A percentile compares a stretch with the other conserved stretches of the same genome.
These are phyloP conservation scores for Heteromormyrus szaboi DNA, from an alignment of 2,797 vertebrate species.

Conservation along the genomic window DNA sequence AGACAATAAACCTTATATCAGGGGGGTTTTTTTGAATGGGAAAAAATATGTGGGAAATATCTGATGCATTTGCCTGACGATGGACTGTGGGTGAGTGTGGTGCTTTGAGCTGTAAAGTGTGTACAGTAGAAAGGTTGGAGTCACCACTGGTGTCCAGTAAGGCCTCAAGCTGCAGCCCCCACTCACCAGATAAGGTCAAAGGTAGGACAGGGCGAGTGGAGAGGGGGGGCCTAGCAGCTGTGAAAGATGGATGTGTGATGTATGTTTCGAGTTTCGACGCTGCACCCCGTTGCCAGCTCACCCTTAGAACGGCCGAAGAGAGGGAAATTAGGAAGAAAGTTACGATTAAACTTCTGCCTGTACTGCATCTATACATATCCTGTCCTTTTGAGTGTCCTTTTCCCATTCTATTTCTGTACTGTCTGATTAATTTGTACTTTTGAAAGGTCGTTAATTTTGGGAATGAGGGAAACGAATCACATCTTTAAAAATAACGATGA, in stretches of 20 bases:
- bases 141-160: constrained; percentile 1
- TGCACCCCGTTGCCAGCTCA: background rate
- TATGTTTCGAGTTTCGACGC: constrained; percentile 35
- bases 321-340: constrained; percentile 17
- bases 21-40: background rate
- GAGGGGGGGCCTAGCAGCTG: constrained; percentile 33
- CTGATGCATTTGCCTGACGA: background rate
- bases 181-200: constrained; percentile 40
- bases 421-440: constrained; percentile 47
- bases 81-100: background rate
- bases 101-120: background rate
- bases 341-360: constrained; percentile 13
- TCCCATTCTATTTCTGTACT: constrained; percentile 40
- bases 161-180: constrained; percentile 23
- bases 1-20: background rate
- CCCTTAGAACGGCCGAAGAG: background rate
- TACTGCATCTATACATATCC: constrained; percentile 36
- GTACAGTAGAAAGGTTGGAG: constrained; percentile 1
- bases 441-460: constrained; percentile 39
- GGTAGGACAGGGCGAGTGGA: constrained; percentile 32
- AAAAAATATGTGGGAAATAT: background rate
- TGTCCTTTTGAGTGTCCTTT: constrained; percentile 31
- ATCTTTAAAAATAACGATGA: constrained; percentile 22
- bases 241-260: constrained; percentile 51
- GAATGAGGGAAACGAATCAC: constrained; percentile 29